A percentile compares a stretch with the other conserved stretches of the same genome.
phyloP scores from a whole-genome alignment of 2,113 vertebrate species.

The Lampris megalopsis region DNA sequence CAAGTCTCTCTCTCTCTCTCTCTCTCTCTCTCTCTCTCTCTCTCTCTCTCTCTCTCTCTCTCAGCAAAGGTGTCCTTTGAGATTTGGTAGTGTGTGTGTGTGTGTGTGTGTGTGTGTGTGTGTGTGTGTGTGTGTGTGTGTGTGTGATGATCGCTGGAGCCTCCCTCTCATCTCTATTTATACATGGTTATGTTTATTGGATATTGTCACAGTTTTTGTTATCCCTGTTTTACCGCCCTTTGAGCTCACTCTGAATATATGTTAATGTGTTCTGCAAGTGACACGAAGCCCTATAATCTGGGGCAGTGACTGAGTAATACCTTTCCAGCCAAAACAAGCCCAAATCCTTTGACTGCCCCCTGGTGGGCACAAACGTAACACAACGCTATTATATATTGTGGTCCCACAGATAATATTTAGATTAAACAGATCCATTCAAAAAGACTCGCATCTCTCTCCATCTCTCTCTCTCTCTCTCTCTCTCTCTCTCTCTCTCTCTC shows the following conservation, averaged over 20 bases:
- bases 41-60: constrained; percentile 22
- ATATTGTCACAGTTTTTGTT: no score
- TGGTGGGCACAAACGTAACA: constrained; percentile 20
- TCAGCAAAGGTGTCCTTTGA: not conserved
- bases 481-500: not conserved
- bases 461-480: not conserved
- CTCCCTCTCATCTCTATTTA: no score
- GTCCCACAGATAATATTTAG: no score
- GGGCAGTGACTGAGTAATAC: constrained; percentile 43
- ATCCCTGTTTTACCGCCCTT: not conserved
- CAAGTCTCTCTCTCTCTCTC: constrained; percentile 5
- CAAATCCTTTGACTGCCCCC: constrained; percentile 34
- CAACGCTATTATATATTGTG: not conserved
- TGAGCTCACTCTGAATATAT: not conserved
- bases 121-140: no score
- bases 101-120: no score
- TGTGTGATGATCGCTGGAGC: no score
- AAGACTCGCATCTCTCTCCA: no score
- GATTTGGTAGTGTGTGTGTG: no score
- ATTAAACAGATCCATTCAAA: no score
- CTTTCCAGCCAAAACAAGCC: not conserved
- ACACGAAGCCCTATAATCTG: constrained; percentile 31
- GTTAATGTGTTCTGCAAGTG: not conserved
- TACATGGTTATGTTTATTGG: no score
- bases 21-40: constrained; percentile 3